These are phyloP conservation scores for Caenorhabditis panamensis DNA, from an alignment of 2,888 invertebrate species.

Conservation along the genomic window DNA sequence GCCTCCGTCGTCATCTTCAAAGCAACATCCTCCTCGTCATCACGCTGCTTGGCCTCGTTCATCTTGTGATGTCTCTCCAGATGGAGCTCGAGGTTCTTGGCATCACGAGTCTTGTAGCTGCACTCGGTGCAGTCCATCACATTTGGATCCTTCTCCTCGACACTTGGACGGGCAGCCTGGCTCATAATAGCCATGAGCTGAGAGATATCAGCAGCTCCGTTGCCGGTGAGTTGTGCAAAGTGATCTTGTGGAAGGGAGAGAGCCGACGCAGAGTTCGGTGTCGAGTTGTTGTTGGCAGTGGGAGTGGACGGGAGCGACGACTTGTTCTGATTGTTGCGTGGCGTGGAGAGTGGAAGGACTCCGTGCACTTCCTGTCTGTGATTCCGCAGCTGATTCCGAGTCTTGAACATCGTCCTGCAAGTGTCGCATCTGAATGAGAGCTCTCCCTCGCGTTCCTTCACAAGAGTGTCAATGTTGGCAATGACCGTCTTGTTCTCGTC, in stretches of 20 bases:
- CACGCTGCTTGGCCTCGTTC: conserved; percentile 63
- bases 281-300: conserved; percentile 38
- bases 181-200: conserved; percentile 45
- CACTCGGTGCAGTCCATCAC: conserved; percentile 64
- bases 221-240: conserved; percentile 15
- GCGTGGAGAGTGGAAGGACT: conserved; percentile 83
- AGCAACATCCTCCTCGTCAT: conserved; percentile 72
- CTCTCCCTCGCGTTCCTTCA: conserved; percentile 77
- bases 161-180: conserved; percentile 17
- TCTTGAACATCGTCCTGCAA: conserved; percentile 97
- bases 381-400: conserved; percentile 96
- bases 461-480: conserved; percentile 81
- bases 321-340: conserved; percentile 47
- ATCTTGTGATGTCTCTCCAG: conserved; percentile 69
- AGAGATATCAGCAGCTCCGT: conserved; percentile 34
- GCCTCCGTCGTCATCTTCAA: conserved; percentile 72
- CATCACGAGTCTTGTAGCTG: conserved; percentile 63
- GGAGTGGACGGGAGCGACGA: conserved; percentile 50
- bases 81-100: conserved; percentile 72
- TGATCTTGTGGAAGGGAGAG: conserved; percentile 65
- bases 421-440: conserved; percentile 88
- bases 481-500: conserved; percentile 82
- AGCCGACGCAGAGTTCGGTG: conserved; percentile 21
- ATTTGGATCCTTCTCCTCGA: conserved; percentile 33
- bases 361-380: conserved; percentile 99